Percentiles rank a stretch among this genome's conserved stretches.
phyloP scores from a whole-genome alignment of 2,113 vertebrate genomes.

The Chauna torquata region DNA sequence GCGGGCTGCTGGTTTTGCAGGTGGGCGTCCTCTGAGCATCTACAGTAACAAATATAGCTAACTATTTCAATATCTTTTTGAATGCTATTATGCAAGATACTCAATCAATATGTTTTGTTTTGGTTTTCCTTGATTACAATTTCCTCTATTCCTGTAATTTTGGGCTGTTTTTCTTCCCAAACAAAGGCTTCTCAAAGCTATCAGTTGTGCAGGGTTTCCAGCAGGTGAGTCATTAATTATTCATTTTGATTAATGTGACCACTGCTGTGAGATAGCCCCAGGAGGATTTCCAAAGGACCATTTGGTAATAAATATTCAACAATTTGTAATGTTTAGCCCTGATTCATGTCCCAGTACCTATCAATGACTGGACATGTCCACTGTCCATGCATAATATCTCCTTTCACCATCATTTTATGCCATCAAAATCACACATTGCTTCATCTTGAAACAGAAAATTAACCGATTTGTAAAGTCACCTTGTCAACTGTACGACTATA shows the following conservation, averaged over 20 bases:
- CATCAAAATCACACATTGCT: slow-evolving; percentile 26
- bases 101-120: background rate
- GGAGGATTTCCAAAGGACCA: slow-evolving; percentile 17
- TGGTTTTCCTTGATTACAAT: background rate
- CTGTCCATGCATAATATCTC: background rate
- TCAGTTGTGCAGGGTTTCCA: background rate
- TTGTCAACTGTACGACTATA: slow-evolving; percentile 10
- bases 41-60: background rate
- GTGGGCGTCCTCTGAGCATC: background rate
- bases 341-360: background rate
- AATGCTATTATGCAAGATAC: background rate
- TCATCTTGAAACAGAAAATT: slow-evolving; percentile 50
- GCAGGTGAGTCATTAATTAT: slow-evolving; percentile 37
- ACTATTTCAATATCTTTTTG: background rate
- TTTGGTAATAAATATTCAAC: slow-evolving; percentile 66
- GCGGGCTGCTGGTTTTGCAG: background rate
- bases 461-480: slow-evolving; percentile 58
- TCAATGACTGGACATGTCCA: background rate
- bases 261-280: background rate
- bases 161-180: background rate
- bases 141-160: background rate
- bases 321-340: slow-evolving; percentile 41
- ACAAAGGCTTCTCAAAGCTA: background rate
- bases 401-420: slow-evolving; percentile 27
- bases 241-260: background rate